A percentile compares a stretch with the other conserved stretches of the same genome.
These are phyloP conservation scores for Amblyopsis hoosieri DNA, from an alignment of 2,797 vertebrate genomes.

Conservation along the genomic window DNA sequence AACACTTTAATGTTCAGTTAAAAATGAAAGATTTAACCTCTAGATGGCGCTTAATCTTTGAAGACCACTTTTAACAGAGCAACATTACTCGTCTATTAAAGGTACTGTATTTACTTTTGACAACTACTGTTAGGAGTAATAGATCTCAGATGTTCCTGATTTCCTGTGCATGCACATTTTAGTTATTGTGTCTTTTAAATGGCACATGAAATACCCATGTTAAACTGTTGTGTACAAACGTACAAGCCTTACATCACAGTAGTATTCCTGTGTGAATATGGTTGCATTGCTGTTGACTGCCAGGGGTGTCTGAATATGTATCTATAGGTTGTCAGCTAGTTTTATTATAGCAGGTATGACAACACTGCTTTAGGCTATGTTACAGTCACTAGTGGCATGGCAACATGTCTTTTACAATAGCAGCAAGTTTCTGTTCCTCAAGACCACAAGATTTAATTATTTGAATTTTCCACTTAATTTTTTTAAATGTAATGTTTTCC, in stretches of 20 bases:
- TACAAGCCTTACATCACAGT: too few relatives aligned
- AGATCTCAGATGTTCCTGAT: too few relatives aligned
- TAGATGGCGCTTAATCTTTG: slow-evolving; percentile 50
- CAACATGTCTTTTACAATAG: slow-evolving; percentile 11
- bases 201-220: neutral
- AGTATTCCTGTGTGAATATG: too few relatives aligned
- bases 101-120: too few relatives aligned
- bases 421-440: too few relatives aligned
- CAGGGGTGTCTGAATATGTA: slow-evolving; percentile 46
- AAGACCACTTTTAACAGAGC: neutral
- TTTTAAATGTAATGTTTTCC: neutral
- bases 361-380: slow-evolving; percentile 40
- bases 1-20: neutral
- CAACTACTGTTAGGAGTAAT: too few relatives aligned
- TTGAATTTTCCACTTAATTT: slow-evolving; percentile 1
- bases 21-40: slow-evolving; percentile 29
- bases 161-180: too few relatives aligned
- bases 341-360: slow-evolving; percentile 63
- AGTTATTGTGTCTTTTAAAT: too few relatives aligned
- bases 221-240: too few relatives aligned
- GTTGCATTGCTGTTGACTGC: slow-evolving; percentile 12
- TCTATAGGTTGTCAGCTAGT: slow-evolving; percentile 64
- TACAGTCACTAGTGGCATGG: slow-evolving; percentile 50
- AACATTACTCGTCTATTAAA: too few relatives aligned
- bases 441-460: slow-evolving; percentile 12